Base-by-base conservation (phyloP, 2,113 vertebrate genomes). In the Phainopepla nitens region DNA sequence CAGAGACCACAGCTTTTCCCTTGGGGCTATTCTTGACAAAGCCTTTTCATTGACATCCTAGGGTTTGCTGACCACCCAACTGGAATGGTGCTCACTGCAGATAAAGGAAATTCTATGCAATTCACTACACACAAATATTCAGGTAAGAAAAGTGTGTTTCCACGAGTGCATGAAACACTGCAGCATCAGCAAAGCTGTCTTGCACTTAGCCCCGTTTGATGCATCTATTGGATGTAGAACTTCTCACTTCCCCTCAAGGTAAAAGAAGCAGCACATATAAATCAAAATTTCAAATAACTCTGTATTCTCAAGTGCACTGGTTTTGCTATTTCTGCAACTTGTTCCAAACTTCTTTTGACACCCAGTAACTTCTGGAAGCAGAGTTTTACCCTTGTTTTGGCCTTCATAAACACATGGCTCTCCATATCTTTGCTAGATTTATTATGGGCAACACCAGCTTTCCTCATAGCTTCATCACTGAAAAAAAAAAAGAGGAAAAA, bases 341-440 rank as follows among this genome's bases (percentile, higher is more conserved):
- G 14, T 72, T 77, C 35, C n/a, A 53, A 86, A 33, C 15, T 73
- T 62, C 57, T 77, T 80, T 25, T 50, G 41, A 77, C 23, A 70
- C 4, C 5, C 11, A 56, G 8, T 53, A 71, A 69, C 11, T 60
- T 79, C 31, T 70, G 56, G 44, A 89, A 93, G 82, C 51, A 61
- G 36, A 81, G 49, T 54, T 98, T 99, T 97, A 99, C 99, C 98
- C 99, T 98, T 64, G 98, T 98, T 93, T 99, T 99, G 92, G 99
- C 99, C 96, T 99, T 99, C 95, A 99, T 96, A 66, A 99, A 99
- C 35, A 99, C 99, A 45, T 99, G 99, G 95, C 98, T 99, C 94
- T 99, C 99, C 99, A 99, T 99, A 58, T 99, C 99, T 65, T 98
- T 99, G 97, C 99, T 99, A 69, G 99, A 98, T 96, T 99, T 99